Evolutionary conservation across 53 echinoderm and acorn worm species (phyloP).

Genomic region (Zoroaster sp.): DNA sequence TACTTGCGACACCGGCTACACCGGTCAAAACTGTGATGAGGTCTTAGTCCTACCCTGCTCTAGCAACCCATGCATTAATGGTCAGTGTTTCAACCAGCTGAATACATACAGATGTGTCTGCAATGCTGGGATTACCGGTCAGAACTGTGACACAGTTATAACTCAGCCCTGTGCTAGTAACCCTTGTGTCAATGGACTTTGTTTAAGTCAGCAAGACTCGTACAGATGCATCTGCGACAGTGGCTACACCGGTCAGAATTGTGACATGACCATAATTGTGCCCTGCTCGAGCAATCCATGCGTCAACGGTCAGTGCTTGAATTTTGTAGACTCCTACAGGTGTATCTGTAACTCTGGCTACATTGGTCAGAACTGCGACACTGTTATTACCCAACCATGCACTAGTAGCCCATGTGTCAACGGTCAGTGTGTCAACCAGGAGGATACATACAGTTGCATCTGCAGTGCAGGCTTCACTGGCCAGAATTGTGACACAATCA

Average conservation of each 20-base stretch:
- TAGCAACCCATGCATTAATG: slow-evolving; percentile 73
- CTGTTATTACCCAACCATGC: slow-evolving; percentile 14
- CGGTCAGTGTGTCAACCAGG: slow-evolving; percentile 19
- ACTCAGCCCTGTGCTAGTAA: slow-evolving; percentile 64
- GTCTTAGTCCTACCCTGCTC: slow-evolving; percentile 60
- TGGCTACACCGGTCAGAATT: slow-evolving; percentile 63
- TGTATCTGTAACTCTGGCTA: slow-evolving; percentile 46
- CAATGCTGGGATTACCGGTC: slow-evolving; percentile 51
- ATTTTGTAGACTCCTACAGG: not conserved
- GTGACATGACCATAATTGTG: slow-evolving; percentile 35
- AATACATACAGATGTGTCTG: slow-evolving; percentile 70
- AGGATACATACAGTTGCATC: slow-evolving; percentile 35
- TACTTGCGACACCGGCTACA: slow-evolving; percentile 46
- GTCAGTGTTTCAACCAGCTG: slow-evolving; percentile 51
- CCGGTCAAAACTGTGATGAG: slow-evolving; percentile 67
- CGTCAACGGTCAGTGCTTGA: not conserved
- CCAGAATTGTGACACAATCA: slow-evolving; percentile 34
- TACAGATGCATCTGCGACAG: slow-evolving; percentile 62
- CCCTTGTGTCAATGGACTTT: slow-evolving; percentile 73
- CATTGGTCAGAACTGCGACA: slow-evolving; percentile 40
- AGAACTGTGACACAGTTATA: slow-evolving; percentile 51
- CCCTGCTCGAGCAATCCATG: slow-evolving; percentile 81
- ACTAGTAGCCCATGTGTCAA: slow-evolving; percentile 51
- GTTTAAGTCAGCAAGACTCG: slow-evolving; percentile 31
- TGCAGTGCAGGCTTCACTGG: slow-evolving; percentile 53